A percentile compares a stretch with the other conserved stretches of the same genome.
Conservation (phyloP, 2,113 vertebrate species). For the Trichechus manatus region DNA sequence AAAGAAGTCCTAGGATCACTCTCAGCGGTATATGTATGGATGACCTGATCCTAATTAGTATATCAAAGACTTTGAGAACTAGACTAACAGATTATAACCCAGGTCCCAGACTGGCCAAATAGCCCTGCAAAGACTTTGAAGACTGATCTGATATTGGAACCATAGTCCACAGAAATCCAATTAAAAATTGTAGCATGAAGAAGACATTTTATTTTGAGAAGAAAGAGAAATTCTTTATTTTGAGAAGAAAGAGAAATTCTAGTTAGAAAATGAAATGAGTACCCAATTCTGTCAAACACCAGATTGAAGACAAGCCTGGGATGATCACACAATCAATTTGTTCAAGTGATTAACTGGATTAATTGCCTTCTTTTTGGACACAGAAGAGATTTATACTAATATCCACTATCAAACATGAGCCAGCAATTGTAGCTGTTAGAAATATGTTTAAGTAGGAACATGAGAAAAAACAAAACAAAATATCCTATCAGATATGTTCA, state of each 20-base stretch:
- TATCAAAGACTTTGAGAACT: background rate
- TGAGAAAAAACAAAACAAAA: background rate
- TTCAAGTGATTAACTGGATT: background rate
- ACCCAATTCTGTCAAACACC: background rate
- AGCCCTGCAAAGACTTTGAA: background rate
- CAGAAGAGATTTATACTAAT: background rate
- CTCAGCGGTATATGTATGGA: background rate
- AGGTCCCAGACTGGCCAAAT: background rate
- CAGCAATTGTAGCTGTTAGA: background rate
- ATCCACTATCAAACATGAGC: background rate
- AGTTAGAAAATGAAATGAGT: background rate
- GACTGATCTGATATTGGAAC: background rate
- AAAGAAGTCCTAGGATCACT: background rate
- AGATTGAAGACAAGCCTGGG: background rate
- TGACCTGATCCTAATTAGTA: background rate
- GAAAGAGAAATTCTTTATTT: background rate
- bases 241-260: background rate
- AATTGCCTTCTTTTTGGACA: background rate
- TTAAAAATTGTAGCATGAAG: background rate
- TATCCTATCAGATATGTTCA: background rate
- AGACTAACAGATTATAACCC: no score
- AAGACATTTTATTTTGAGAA: background rate
- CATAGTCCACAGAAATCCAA: background rate
- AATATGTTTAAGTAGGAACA: background rate
- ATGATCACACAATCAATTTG: background rate